phyloP scores from a whole-genome alignment of 2,797 vertebrate genomes.

The Ataeniobius toweri region DNA sequence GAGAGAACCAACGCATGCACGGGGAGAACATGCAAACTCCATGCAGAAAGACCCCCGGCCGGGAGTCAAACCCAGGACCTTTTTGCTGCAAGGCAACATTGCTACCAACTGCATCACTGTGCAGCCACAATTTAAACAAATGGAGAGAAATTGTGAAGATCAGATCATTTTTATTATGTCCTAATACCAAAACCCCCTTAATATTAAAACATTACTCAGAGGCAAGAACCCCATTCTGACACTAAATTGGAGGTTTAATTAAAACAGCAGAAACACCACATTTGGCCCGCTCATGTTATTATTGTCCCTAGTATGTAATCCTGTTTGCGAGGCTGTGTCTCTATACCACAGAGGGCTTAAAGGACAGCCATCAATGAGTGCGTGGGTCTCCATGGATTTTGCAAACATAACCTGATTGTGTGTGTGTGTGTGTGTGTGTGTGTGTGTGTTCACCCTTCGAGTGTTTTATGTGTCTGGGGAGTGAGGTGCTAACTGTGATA shows the following conservation, averaged over 20 bases:
- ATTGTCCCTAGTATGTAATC: not conserved
- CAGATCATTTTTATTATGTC: no score
- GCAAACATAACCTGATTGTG: conserved; percentile 13
- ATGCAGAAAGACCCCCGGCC: no score
- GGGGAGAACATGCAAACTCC: no score
- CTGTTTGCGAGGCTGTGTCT: conserved; percentile 16
- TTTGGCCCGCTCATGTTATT: not conserved
- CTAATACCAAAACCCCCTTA: not conserved
- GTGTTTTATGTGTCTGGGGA: conserved; percentile 59
- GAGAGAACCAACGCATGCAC: no score
- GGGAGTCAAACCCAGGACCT: no score
- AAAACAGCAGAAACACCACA: not conserved
- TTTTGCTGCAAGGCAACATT: no score
- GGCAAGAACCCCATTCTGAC: not conserved
- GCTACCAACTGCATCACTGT: no score
- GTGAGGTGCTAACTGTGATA: conserved; percentile 80
- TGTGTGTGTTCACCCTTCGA: conserved; percentile 24
- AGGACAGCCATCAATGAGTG: not conserved
- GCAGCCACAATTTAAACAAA: no score
- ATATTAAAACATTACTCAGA: no score
- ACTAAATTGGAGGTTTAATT: not conserved
- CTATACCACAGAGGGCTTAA: conserved; percentile 5
- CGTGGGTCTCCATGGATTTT: conserved; percentile 28
- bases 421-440: conserved; percentile 21
- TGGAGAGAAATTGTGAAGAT: no score